Conservation (phyloP, 2,797 vertebrate species). For the Paramormyrops hopkinsi region DNA sequence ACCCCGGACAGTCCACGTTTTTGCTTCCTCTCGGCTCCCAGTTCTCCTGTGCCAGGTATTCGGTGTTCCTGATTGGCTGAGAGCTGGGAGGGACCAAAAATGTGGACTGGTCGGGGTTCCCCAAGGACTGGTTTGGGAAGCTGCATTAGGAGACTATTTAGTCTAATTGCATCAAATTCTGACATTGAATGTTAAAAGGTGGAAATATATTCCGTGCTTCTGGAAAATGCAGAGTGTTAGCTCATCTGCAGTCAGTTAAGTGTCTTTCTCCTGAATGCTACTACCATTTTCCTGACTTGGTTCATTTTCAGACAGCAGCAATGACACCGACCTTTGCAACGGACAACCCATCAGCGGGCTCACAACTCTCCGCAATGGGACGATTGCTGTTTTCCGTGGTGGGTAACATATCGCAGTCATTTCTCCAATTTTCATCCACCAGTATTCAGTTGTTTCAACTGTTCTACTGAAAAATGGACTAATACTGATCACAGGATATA, state of each 20-base stretch:
- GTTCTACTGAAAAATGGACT: neutral
- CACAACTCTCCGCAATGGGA: constrained; percentile 83
- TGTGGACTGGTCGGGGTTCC: too few species aligned
- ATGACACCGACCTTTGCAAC: constrained; percentile 79
- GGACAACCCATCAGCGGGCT: constrained; percentile 71
- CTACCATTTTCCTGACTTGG: neutral
- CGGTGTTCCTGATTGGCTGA: too few species aligned
- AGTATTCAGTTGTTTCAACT: neutral
- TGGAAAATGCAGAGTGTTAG: neutral
- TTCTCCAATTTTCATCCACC: neutral
- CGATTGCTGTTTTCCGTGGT: constrained; percentile 87
- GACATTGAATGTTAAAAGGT: neutral
- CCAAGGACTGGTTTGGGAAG: too few species aligned
- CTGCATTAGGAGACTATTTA: neutral
- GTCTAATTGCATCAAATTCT: neutral
- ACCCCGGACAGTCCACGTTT: too few species aligned
- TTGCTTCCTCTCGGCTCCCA: too few species aligned
- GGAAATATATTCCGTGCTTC: neutral
- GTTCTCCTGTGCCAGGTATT: too few species aligned
- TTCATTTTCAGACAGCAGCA: constrained; percentile 54
- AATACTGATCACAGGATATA: neutral
- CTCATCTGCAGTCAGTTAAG: neutral
- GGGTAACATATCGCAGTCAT: constrained; percentile 26
- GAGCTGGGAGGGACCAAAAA: too few species aligned
- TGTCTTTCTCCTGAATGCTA: neutral